Percentiles rank a stretch among this genome's conserved stretches.
phyloP scores from a whole-genome alignment of 2,113 vertebrate species.

The Zosterops hypoxanthus region DNA sequence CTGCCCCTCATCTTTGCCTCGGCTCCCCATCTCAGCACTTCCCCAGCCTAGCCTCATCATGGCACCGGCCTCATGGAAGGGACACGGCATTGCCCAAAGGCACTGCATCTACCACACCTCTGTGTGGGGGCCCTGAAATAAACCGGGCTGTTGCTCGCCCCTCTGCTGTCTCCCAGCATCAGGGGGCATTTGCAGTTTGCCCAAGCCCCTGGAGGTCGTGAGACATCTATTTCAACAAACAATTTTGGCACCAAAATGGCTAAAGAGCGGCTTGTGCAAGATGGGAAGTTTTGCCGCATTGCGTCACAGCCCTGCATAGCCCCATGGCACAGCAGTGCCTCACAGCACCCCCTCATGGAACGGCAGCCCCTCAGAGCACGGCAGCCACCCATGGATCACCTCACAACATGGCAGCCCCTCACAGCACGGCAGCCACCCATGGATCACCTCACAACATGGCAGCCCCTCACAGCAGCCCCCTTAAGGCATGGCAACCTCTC shows the following conservation, averaged over 20 bases:
- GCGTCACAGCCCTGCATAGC: neutral
- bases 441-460: neutral
- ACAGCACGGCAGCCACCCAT: too few species aligned
- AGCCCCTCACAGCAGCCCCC: neutral
- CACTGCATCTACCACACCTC: neutral
- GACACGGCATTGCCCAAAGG: accelerated
- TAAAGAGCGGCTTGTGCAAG: neutral
- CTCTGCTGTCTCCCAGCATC: neutral
- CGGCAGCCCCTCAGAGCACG: accelerated
- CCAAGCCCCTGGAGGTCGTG: neutral
- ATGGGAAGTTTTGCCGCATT: neutral
- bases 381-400: too few species aligned
- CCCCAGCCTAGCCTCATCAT: accelerated
- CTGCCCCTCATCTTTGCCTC: neutral
- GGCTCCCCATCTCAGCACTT: neutral
- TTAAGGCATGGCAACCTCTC: neutral
- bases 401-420: too few species aligned
- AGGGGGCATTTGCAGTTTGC: neutral
- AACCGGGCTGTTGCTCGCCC: accelerated
- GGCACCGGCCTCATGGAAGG: neutral
- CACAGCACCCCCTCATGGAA: neutral
- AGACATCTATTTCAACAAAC: neutral
- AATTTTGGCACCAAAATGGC: neutral
- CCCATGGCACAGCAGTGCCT: neutral
- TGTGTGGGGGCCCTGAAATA: neutral